Evolutionary conservation across 2,797 vertebrate species (phyloP).

Genomic region (Prunella strophiata): DNA sequence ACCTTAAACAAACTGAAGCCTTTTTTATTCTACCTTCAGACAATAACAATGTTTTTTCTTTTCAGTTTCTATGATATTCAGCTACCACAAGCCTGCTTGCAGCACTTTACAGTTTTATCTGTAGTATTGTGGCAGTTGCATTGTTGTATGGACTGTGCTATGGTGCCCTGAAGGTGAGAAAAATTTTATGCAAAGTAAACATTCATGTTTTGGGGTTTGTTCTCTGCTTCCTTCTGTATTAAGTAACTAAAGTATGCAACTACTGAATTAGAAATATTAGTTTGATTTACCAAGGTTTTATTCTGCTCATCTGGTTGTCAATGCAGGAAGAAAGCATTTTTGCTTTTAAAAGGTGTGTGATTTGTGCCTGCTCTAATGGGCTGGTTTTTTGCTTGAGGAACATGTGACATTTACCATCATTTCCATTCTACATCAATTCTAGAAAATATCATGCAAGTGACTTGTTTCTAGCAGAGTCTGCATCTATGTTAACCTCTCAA

Average conservation of each 20-base stretch:
- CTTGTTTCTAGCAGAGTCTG: background rate
- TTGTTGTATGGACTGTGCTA: conserved; percentile 97
- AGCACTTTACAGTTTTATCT: conserved; percentile 93
- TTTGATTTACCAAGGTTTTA: background rate
- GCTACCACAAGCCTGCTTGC: conserved; percentile 96
- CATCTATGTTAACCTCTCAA: background rate
- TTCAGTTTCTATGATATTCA: conserved; percentile 50
- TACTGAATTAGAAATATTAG: background rate
- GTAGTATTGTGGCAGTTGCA: conserved; percentile 92
- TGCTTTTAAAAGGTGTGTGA: background rate
- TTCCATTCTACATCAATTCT: background rate
- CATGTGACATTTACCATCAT: background rate
- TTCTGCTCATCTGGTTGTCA: background rate
- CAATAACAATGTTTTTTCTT: background rate
- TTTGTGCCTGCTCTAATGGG: background rate
- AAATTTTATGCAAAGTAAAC: background rate
- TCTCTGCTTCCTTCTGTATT: background rate
- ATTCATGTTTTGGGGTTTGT: background rate
- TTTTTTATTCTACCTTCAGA: background rate
- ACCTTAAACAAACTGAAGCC: background rate
- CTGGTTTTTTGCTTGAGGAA: background rate
- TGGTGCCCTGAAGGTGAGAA: conserved; percentile 92
- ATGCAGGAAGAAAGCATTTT: background rate
- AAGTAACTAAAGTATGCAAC: background rate
- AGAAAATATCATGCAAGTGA: background rate